phyloP scores from a whole-genome alignment of 2,113 vertebrate species.

The Ptychochromis oligacanthus region DNA sequence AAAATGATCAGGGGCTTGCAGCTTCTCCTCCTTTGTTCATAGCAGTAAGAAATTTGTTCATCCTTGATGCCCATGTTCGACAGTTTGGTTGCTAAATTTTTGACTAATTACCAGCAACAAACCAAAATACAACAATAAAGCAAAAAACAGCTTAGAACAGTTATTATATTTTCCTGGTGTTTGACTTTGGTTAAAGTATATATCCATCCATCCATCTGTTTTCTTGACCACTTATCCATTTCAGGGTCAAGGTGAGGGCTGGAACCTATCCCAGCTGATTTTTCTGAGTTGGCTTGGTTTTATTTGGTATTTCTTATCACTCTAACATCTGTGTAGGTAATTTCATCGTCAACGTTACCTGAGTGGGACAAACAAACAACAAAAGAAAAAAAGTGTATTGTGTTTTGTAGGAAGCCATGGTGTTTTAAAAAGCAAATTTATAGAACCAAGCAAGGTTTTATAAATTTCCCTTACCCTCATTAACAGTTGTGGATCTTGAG shows the following conservation, averaged over 20 bases:
- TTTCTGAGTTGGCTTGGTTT: neutral
- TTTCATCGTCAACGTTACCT: neutral
- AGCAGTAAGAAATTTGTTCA: neutral
- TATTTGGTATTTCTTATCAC: neutral
- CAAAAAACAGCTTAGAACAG: no score
- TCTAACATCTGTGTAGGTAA: constrained; percentile 6
- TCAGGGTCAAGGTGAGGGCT: neutral
- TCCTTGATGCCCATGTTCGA: neutral
- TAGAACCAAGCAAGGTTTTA: neutral
- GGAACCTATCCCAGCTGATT: neutral
- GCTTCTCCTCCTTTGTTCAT: neutral
- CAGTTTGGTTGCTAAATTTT: no score
- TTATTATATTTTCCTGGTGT: no score
- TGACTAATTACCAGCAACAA: no score
- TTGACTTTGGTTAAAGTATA: no score
- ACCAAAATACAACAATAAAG: no score
- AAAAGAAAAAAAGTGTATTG: neutral
- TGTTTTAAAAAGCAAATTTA: neutral
- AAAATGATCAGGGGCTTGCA: neutral
- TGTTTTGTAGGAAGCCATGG: neutral
- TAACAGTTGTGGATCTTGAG: neutral
- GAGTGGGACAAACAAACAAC: neutral
- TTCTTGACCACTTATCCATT: neutral
- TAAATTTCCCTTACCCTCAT: neutral
- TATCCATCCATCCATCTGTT: neutral